Base-by-base conservation (phyloP, 2,888 invertebrate species). In the Diaperis boleti region DNA sequence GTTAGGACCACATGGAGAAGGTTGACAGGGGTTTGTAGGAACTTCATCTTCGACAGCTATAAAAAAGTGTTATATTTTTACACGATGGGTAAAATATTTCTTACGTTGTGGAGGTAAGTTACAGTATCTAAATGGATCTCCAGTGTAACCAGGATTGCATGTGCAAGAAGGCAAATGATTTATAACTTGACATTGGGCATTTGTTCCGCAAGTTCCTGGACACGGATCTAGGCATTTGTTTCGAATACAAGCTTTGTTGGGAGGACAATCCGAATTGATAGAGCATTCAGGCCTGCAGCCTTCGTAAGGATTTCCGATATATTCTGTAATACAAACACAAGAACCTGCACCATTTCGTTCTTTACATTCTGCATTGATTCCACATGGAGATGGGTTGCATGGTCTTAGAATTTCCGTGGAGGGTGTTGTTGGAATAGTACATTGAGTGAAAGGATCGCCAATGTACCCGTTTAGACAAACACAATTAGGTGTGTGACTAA, bases 401-500 rank as follows among this genome's bases (percentile, higher is more conserved):
- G 88, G 88, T 69, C 86, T 74, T 0, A 79, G 74, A 37, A 80
- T 81, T 33, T 63, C 64, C 68, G 59, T 49, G 62, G 89, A 76
- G 88, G 69, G 35, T 45, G 35, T n/a, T 85, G 75, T 91, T 15
- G 63, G 52, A 22, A 61, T 14, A 0, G 22, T 10, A 42, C 64
- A 64, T 50, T 50, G 41, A 42, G 82, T 84, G 77, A 89, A 90
- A 4, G 92, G 90, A 82, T 92, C 87, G 17, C 92, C 92, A 64
- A 86, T 85, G 76, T 88, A 87, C 63, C 89, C 88, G 29, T 84
- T 83, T 1, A 84, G 82, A 74, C 92, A 92, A 52, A 84, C 85
- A 76, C 92, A 92, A 63, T 86, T 86, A n/a, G 92, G 91, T 64
- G 88, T 84, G 78, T 93, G 92, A 75, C 90, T 90, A 22, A 89